Conservation (phyloP, 1,140 invertebrate species). For the Catajapyx aquilonaris region DNA sequence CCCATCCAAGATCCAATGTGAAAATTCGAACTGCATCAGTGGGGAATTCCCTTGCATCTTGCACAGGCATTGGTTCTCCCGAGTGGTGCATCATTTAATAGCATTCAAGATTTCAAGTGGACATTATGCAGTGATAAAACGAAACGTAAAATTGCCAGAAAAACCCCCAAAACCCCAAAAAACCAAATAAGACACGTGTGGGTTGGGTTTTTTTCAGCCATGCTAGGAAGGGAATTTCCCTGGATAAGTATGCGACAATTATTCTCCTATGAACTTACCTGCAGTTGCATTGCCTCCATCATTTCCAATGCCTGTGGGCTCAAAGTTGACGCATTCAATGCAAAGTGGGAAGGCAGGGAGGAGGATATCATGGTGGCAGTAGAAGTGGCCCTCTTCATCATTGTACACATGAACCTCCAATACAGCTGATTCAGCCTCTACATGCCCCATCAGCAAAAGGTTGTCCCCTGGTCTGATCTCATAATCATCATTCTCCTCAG, state of each 20-base stretch:
- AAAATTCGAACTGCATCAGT: too few species aligned
- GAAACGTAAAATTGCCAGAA: too few species aligned
- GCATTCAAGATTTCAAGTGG: too few species aligned
- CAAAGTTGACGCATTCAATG: conserved; percentile 78
- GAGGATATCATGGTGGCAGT: conserved; percentile 82
- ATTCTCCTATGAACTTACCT: conserved; percentile 31
- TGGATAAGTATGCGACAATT: background rate
- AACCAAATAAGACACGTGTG: too few species aligned
- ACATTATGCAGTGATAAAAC: too few species aligned
- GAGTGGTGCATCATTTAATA: too few species aligned
- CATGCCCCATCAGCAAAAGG: conserved; percentile 68
- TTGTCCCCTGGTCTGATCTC: conserved; percentile 77
- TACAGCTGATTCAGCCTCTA: conserved; percentile 58
- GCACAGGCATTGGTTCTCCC: too few species aligned
- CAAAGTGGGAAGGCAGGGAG: conserved; percentile 72
- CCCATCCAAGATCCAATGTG: too few species aligned
- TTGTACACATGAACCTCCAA: conserved; percentile 83
- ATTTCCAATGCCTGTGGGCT: conserved; percentile 42
- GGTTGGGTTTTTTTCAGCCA: too few species aligned
- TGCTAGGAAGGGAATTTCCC: background rate
- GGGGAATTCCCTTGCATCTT: too few species aligned
- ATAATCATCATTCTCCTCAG: conserved; percentile 80
- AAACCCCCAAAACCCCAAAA: too few species aligned
- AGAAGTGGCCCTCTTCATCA: conserved; percentile 63
- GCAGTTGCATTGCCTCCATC: conserved; percentile 31